These are phyloP conservation scores for Hydrozoanthus tunicans DNA, from an alignment of 64 coral and sea anemone genomes.

Conservation along the genomic window DNA sequence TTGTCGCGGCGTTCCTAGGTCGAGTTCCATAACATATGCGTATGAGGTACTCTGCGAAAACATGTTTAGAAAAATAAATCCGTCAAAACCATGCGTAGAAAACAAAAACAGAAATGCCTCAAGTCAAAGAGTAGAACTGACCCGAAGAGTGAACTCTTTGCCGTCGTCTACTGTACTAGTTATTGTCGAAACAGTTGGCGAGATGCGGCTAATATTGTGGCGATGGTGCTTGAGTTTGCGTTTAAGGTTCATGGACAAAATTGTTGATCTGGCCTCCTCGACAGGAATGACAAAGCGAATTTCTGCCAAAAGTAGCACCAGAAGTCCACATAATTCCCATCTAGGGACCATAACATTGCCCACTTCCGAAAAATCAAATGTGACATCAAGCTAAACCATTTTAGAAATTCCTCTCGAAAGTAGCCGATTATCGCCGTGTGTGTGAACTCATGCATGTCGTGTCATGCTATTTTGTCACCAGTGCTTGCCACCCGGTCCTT, in stretches of 20 bases:
- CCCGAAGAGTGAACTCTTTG: conserved; percentile 79
- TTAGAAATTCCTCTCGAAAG: background rate
- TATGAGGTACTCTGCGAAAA: conserved; percentile 86
- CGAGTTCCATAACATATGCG: conserved; percentile 92
- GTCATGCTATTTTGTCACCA: conserved; percentile 15
- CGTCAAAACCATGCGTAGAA: background rate
- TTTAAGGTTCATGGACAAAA: conserved; percentile 68
- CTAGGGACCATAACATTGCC: conserved; percentile 9
- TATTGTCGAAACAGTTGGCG: background rate
- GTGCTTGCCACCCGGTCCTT: conserved; percentile 37
- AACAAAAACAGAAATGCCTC: conserved; percentile 20
- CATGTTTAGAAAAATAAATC: conserved; percentile 41
- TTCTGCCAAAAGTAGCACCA: background rate
- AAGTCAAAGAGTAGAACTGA: conserved; percentile 28
- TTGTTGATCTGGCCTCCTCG: conserved; percentile 59
- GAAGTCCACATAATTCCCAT: conserved; percentile 4
- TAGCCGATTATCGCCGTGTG: background rate
- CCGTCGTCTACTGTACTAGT: conserved; percentile 65
- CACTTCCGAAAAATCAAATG: background rate
- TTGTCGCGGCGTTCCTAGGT: conserved; percentile 85
- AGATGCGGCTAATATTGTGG: background rate
- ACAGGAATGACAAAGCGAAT: background rate
- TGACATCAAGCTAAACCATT: background rate
- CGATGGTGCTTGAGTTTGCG: conserved; percentile 77
- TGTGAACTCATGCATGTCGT: conserved; percentile 50